A percentile compares a stretch with the other conserved stretches of the same genome.
phyloP scores from a whole-genome alignment of 2,113 vertebrate species.

The Columbina picui region DNA sequence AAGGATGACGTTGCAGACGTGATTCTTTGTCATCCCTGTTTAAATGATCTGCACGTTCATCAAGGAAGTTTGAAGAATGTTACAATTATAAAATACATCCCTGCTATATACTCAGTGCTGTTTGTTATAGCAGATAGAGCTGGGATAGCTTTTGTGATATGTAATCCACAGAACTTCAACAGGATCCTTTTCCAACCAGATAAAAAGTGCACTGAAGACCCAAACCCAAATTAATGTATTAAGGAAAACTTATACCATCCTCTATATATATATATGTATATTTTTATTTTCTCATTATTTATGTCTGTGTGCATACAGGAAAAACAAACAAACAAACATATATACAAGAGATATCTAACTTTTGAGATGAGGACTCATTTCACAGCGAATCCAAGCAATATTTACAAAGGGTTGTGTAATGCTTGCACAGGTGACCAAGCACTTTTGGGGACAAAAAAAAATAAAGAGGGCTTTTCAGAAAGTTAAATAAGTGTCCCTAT shows the following conservation, averaged over 20 bases:
- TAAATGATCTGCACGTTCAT: constrained; percentile 48
- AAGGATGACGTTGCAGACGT: not conserved
- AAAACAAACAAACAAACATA: not conserved
- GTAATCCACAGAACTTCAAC: not conserved
- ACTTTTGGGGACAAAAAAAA: not conserved
- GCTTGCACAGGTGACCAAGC: not conserved
- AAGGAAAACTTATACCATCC: not conserved
- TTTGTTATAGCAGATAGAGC: constrained; percentile 9
- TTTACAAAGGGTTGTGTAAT: not conserved
- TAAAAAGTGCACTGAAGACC: not conserved
- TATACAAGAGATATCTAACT: not conserved
- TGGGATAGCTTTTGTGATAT: not conserved
- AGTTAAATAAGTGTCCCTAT: not conserved
- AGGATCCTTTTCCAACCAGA: not conserved
- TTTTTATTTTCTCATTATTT: not conserved
- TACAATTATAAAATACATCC: constrained; percentile 62
- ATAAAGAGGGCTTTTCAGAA: not conserved
- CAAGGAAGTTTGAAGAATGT: constrained; percentile 52
- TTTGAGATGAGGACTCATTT: not conserved
- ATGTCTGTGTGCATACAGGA: not conserved
- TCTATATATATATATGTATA: not conserved
- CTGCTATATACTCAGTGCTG: constrained; percentile 44
- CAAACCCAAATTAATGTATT: not conserved
- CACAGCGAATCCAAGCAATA: not conserved
- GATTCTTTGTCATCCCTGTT: constrained; percentile 60